Evolutionary conservation across 2,888 invertebrate genomes (phyloP), one percentile per base, ranked within the genome.

Genomic region (Argyresthia albistria): DNA sequence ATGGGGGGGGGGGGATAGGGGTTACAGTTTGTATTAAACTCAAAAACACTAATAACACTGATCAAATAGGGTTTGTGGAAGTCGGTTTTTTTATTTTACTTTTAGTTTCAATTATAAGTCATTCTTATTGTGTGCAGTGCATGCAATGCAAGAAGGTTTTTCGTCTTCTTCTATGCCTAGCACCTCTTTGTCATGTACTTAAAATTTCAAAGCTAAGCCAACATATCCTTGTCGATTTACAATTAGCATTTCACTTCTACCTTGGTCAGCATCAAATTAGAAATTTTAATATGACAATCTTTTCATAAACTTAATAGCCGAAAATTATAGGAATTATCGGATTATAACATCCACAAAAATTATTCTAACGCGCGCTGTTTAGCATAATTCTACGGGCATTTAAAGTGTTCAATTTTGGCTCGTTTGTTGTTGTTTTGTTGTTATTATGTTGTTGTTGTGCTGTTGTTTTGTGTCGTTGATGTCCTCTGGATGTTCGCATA

Each of bases 321-420:
- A 61, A 70, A 73, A 73, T 75, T 75, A 73, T 69, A 69, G 56
- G 62, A 63, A 73, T 76, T 75, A 76, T 73, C 74, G 62, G 65
- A 74, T 76, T 75, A 73, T 62, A 59, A 54, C 55, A 61, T 61
- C 61, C 64, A 62, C 62, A 61, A 63, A n/a, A 60, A 53, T 58
- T 45, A 46, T 59, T 50, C 50, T 60, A 59, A 60, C 60, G 55
- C 56, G 49, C 56, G 58, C 45, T 10, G 7, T 63, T 66, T 57
- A 60, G 56, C 52, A 56, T 65, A 63, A 67, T 64, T 62, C 58
- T 37, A 46, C 36, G 51, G 14, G 8, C 10, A 10, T 37, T 15
- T 46, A 46, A 46, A 46, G 46, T 45, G 51, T 45, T 43, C 50
- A 42, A 50, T 50, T 50, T 53, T 46, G 46, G 50, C 10, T 37